These are phyloP conservation scores for Phrixothrix hirtus DNA, from an alignment of 2,888 invertebrate species.

Conservation along the genomic window DNA sequence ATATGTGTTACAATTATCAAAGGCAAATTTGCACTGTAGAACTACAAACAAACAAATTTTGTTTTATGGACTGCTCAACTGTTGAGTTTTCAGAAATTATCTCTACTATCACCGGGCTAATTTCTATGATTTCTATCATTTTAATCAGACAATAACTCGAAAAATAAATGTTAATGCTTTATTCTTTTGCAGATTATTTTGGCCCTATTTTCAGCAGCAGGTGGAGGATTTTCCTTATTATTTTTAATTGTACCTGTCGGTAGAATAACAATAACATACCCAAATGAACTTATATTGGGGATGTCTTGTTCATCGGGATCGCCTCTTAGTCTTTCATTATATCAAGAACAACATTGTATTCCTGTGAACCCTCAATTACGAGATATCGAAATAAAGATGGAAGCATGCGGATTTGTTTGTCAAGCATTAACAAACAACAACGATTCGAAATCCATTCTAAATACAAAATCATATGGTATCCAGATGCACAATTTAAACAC, in stretches of 20 bases:
- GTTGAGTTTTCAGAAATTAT: too few relatives aligned
- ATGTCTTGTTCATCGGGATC: conserved; percentile 57
- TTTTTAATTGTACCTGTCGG: conserved; percentile 73
- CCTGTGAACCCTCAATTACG: conserved; percentile 49
- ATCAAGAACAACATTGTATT: conserved; percentile 59
- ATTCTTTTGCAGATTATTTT: conserved; percentile 68
- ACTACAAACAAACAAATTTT: too few relatives aligned
- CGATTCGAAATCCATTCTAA: conserved; percentile 57
- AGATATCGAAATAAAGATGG: conserved; percentile 58
- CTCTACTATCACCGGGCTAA: too few relatives aligned
- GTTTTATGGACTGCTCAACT: too few relatives aligned
- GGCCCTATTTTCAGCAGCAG: conserved; percentile 68
- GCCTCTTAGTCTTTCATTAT: conserved; percentile 50
- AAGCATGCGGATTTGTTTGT: conserved; percentile 66
- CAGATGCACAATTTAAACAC: conserved; percentile 55
- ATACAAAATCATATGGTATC: conserved; percentile 62
- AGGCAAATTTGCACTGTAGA: too few relatives aligned
- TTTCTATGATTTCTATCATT: too few relatives aligned
- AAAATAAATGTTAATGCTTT: too few relatives aligned
- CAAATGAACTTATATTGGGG: conserved; percentile 64
- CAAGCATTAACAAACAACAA: conserved; percentile 56
- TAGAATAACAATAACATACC: conserved; percentile 67
- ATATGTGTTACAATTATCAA: too few relatives aligned
- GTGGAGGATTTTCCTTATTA: conserved; percentile 68
- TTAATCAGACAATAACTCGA: too few relatives aligned